Evolutionary conservation across 2,888 invertebrate genomes (phyloP).

Genomic region (Graphium colonna): DNA sequence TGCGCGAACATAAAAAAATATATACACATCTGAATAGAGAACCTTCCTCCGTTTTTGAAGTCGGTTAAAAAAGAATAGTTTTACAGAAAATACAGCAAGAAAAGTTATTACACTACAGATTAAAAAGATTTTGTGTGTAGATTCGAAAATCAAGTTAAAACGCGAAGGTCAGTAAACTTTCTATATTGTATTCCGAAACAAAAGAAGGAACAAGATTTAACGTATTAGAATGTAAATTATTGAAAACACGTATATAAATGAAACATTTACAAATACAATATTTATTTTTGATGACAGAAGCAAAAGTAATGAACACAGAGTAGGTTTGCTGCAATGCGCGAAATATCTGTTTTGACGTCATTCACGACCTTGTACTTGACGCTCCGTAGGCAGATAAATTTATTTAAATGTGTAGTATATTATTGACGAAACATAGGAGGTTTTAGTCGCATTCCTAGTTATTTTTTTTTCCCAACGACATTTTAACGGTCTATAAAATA

Average conservation of each 20-base stretch:
- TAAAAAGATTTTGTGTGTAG: no score
- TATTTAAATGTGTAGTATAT: slow-evolving; percentile 22
- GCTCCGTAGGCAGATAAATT: slow-evolving; percentile 35
- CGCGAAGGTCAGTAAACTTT: not conserved
- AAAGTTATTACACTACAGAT: no score
- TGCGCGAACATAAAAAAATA: no score
- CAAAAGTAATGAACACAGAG: slow-evolving; percentile 25
- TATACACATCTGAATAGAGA: no score
- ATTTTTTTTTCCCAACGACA: no score
- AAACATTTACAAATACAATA: slow-evolving; percentile 13
- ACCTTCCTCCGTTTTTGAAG: no score
- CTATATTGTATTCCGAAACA: not conserved
- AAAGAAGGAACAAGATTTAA: no score
- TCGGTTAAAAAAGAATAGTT: no score
- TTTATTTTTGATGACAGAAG: slow-evolving; percentile 23
- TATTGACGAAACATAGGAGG: slow-evolving; percentile 8
- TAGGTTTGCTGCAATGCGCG: slow-evolving; percentile 31
- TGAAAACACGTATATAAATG: not conserved
- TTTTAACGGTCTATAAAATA: no score
- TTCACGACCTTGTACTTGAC: slow-evolving; percentile 50
- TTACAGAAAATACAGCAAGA: no score
- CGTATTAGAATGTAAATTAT: no score
- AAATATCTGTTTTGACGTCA: slow-evolving; percentile 53
- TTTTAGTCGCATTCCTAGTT: not conserved
- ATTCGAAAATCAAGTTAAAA: no score